Evolutionary conservation across 2,113 vertebrate species (phyloP).

Genomic region (human): DNA sequence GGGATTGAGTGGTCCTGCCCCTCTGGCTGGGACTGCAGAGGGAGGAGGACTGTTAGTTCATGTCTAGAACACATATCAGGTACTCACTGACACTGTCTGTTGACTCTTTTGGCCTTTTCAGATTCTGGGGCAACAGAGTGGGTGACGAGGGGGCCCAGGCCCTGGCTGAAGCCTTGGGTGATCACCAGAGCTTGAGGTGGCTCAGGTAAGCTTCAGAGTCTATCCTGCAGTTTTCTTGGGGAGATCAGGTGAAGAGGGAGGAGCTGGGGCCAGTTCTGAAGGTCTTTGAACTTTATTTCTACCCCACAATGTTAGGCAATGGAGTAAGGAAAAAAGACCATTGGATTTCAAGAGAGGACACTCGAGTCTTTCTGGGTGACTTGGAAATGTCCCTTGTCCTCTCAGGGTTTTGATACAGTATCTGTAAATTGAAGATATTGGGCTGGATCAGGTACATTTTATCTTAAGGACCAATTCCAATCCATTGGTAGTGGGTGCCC

Average conservation of each 20-base stretch:
- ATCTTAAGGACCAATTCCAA: background rate
- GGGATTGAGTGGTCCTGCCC: background rate
- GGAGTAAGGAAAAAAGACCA: background rate
- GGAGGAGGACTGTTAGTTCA: fast-evolving
- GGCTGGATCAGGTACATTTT: background rate
- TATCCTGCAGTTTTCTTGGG: fast-evolving
- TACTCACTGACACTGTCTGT: background rate
- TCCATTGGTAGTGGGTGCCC: background rate
- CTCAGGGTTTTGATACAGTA: background rate
- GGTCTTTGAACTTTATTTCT: background rate
- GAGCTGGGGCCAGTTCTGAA: background rate
- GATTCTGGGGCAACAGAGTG: slow-evolving; percentile 91
- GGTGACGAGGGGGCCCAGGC: slow-evolving; percentile 87
- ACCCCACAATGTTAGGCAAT: background rate
- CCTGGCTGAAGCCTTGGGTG: slow-evolving; percentile 85
- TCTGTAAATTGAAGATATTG: background rate
- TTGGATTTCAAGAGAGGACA: background rate
- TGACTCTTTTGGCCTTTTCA: slow-evolving; percentile 61
- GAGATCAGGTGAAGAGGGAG: background rate
- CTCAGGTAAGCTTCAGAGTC: slow-evolving; percentile 84
- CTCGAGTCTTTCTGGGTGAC: background rate
- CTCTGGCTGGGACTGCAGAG: background rate
- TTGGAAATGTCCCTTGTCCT: background rate
- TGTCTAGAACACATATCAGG: background rate
- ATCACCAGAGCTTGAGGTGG: slow-evolving; percentile 85